phyloP scores from a whole-genome alignment of 2,797 vertebrate genomes.

The Lophotriccus pileatus region DNA sequence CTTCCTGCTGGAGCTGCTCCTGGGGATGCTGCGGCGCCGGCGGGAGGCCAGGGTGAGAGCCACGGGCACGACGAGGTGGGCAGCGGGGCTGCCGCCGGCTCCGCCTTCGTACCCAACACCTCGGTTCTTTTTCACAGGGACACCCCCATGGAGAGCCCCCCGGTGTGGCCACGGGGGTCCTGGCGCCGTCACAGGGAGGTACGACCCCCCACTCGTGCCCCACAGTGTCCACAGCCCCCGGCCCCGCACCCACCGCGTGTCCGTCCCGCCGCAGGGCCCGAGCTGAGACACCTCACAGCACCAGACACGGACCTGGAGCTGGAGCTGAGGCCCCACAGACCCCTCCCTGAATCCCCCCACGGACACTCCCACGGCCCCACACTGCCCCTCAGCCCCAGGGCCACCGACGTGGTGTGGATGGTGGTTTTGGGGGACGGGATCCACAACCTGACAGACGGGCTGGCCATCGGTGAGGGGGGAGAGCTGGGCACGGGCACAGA shows the following conservation, averaged over 20 bases:
- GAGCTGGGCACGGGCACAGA: not conserved
- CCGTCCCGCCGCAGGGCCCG: not conserved
- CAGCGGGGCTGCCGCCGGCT: fast-evolving
- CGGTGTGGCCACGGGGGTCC: fast-evolving
- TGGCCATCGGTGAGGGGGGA: slow-evolving; percentile 79
- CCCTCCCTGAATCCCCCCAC: not conserved
- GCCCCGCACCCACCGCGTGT: fast-evolving
- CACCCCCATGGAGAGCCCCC: not conserved
- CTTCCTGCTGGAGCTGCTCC: slow-evolving; percentile 77
- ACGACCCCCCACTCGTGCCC: fast-evolving
- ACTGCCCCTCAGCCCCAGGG: not conserved
- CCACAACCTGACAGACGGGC: slow-evolving; percentile 83
- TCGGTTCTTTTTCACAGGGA: not conserved
- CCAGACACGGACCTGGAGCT: not conserved
- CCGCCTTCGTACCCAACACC: fast-evolving
- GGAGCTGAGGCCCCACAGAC: not conserved
- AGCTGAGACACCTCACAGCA: not conserved
- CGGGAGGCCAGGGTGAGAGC: slow-evolving; percentile 60
- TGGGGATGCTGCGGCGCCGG: slow-evolving; percentile 64
- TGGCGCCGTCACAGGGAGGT: not conserved
- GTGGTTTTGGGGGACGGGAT: slow-evolving; percentile 83
- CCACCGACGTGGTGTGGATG: slow-evolving; percentile 79
- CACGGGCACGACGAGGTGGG: fast-evolving
- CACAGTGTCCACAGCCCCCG: fast-evolving
- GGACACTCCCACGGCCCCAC: slow-evolving; percentile 62